phyloP scores from a whole-genome alignment of 1,140 invertebrate species.

The Leptinotarsa undecemlineata region DNA sequence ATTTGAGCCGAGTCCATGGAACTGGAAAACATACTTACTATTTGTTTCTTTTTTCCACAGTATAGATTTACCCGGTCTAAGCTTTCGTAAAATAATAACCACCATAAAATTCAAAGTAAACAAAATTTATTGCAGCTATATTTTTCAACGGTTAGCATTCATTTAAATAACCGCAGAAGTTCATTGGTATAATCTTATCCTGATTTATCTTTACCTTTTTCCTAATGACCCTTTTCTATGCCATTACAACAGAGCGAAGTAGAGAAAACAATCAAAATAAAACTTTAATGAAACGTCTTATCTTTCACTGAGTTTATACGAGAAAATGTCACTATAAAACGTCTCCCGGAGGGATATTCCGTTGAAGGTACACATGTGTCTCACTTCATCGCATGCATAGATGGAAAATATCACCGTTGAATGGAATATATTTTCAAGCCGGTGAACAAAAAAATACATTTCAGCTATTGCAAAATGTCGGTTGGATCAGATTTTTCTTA shows the following conservation, averaged over 20 bases:
- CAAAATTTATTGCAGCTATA: not conserved
- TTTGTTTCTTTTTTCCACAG: conserved; percentile 17
- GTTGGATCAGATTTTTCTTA: no score
- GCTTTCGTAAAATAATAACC: conserved; percentile 1
- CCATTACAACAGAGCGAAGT: not conserved
- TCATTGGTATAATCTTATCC: conserved; percentile 6
- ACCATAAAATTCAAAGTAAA: conserved; percentile 8
- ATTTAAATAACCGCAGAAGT: not conserved
- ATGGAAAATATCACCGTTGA: conserved; percentile 5
- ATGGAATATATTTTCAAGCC: not conserved
- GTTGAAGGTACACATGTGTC: conserved; percentile 19
- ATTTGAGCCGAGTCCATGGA: conserved; percentile 35
- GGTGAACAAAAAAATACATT: no score
- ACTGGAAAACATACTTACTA: conserved; percentile 22
- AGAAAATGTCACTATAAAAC: conserved; percentile 22
- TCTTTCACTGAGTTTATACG: conserved; percentile 17
- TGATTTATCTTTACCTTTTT: not conserved
- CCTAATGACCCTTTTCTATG: not conserved
- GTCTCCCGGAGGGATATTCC: conserved; percentile 11
- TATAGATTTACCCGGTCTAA: not conserved
- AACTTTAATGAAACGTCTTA: conserved; percentile 19
- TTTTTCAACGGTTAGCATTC: conserved; percentile 1
- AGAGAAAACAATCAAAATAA: conserved; percentile 14
- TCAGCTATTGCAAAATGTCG: no score
- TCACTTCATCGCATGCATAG: conserved; percentile 20